These are phyloP conservation scores for Echinops telfairi DNA, from an alignment of 2,113 vertebrate species.

Conservation along the genomic window DNA sequence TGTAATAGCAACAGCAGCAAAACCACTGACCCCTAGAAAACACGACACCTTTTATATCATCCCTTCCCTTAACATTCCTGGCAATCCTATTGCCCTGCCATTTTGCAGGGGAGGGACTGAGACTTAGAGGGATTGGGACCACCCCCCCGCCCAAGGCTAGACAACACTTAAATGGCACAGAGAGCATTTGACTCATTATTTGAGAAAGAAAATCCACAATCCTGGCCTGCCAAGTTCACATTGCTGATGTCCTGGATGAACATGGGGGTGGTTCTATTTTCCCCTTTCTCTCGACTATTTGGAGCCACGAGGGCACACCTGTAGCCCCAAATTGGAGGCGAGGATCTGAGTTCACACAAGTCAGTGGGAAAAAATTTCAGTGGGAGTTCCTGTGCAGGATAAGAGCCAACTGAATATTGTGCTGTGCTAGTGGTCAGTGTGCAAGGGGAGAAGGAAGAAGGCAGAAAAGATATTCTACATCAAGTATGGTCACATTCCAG, in stretches of 20 bases:
- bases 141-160: neutral
- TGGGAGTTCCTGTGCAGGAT: neutral
- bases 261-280: neutral
- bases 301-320: neutral
- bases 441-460: neutral
- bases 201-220: neutral
- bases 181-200: neutral
- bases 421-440: neutral
- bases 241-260: neutral
- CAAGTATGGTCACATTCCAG: neutral
- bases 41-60: neutral
- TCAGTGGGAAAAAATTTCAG: neutral
- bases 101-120: constrained; percentile 6
- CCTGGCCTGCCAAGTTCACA: neutral
- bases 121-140: neutral
- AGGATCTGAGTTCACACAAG: neutral
- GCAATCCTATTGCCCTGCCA: neutral
- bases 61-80: neutral
- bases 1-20: neutral
- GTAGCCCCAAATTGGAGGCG: neutral
- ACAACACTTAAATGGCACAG: neutral
- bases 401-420: neutral
- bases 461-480: neutral
- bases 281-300: neutral
- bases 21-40: neutral